Evolutionary conservation across 1,140 invertebrate genomes (phyloP).

Genomic region (Armadillidium nasatum): DNA sequence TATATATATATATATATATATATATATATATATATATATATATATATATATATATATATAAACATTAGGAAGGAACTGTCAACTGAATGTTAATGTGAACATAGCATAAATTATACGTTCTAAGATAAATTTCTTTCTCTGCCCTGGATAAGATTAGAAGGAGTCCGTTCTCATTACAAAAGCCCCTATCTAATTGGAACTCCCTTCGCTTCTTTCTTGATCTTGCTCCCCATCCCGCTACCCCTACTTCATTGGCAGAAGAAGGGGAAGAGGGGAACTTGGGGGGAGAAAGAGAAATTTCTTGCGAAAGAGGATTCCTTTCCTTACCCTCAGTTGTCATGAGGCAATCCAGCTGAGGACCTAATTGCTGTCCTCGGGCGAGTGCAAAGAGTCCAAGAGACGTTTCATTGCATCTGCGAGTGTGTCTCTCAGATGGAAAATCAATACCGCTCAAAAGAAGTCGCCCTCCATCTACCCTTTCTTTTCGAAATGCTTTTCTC

Average conservation of each 20-base stretch:
- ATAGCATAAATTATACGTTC: not conserved
- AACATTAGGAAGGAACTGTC: not conserved
- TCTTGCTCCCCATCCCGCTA: not conserved
- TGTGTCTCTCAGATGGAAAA: not conserved
- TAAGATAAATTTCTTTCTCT: slow-evolving; percentile 5
- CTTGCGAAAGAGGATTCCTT: not conserved
- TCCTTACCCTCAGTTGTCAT: not conserved
- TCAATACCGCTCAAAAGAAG: slow-evolving; percentile 10
- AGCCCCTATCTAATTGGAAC: slow-evolving; percentile 9
- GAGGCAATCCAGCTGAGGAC: not conserved
- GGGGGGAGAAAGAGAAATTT: too few species aligned
- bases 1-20: slow-evolving; percentile 20
- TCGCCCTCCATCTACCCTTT: slow-evolving; percentile 6
- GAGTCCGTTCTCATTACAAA: not conserved
- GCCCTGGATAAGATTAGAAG: not conserved
- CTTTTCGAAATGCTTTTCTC: slow-evolving; percentile 1
- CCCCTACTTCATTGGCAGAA: too few species aligned
- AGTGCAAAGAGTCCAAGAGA: not conserved
- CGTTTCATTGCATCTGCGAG: slow-evolving; percentile 5
- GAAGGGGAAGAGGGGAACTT: too few species aligned
- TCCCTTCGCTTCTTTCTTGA: not conserved
- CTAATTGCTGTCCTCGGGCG: slow-evolving; percentile 2
- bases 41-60: slow-evolving; percentile 6
- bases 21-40: slow-evolving; percentile 20
- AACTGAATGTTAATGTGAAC: slow-evolving; percentile 8